phyloP scores from a whole-genome alignment of 2,113 vertebrate genomes.

The Anolis carolinensis region DNA sequence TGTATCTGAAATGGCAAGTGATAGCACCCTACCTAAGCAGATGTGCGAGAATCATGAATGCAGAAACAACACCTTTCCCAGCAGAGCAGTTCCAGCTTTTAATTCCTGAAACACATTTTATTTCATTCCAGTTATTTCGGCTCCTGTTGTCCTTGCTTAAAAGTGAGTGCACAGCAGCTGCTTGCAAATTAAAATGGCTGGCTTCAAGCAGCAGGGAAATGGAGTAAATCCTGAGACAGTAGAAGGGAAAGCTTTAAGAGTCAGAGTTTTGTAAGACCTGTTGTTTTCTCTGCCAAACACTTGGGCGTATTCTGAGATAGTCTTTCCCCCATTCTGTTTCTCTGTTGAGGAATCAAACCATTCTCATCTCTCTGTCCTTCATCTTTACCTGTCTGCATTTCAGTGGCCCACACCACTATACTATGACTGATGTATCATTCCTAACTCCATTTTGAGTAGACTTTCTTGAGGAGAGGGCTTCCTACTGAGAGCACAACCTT shows the following conservation, averaged over 20 bases:
- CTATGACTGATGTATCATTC: no score
- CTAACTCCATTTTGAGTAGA: no score
- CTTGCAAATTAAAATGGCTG: no score
- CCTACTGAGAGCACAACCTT: background rate
- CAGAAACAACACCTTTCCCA: background rate
- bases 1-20: no score
- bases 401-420: no score
- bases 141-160: no score
- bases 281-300: background rate
- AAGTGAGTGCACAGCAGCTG: background rate
- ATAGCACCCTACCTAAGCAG: background rate
- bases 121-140: background rate
- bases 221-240: background rate
- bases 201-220: background rate
- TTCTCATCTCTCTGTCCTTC: background rate
- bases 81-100: background rate
- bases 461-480: background rate
- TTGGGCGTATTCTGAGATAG: background rate
- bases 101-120: background rate
- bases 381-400: background rate
- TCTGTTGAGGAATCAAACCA: background rate
- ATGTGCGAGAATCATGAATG: background rate
- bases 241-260: background rate
- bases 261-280: background rate
- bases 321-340: no score